Conservation (phyloP, 1,140 invertebrate species). For the Neodiprion pinetum region DNA sequence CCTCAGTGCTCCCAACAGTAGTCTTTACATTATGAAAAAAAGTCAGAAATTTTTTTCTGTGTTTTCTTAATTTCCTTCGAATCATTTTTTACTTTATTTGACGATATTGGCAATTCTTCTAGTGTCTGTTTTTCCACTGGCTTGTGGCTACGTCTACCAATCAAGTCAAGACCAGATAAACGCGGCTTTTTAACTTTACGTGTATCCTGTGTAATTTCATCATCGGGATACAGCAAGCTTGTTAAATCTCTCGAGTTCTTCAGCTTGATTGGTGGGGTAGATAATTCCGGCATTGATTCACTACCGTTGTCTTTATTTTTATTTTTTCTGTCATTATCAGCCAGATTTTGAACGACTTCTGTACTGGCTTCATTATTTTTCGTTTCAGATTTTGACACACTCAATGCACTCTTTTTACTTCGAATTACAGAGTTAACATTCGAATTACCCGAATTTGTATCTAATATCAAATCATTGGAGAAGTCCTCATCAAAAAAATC, state of each 20-base stretch:
- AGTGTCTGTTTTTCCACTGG: not conserved
- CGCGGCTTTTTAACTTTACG: constrained; percentile 12
- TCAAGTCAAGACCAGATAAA: not conserved
- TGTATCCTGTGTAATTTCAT: too few relatives aligned
- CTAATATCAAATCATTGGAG: too few relatives aligned
- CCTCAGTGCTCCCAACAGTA: not conserved
- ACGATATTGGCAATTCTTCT: constrained; percentile 16
- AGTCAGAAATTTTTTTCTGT: constrained; percentile 47
- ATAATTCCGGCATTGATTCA: too few relatives aligned
- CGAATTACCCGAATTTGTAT: too few relatives aligned
- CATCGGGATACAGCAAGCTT: too few relatives aligned
- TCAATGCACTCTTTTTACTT: not conserved
- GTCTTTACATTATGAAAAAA: constrained; percentile 34
- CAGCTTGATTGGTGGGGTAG: too few relatives aligned
- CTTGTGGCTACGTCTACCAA: constrained; percentile 16
- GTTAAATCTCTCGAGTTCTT: too few relatives aligned
- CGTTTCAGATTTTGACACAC: not conserved
- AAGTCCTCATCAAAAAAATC: constrained; percentile 30
- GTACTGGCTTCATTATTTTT: not conserved
- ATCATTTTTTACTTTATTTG: not conserved
- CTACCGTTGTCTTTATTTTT: too few relatives aligned
- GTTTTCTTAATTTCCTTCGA: constrained; percentile 26
- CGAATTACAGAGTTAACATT: not conserved
- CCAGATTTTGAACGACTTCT: not conserved
- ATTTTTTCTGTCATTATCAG: too few relatives aligned